phyloP scores from a whole-genome alignment of 2,113 vertebrate genomes.

The Reinhardtius hippoglossoides region DNA sequence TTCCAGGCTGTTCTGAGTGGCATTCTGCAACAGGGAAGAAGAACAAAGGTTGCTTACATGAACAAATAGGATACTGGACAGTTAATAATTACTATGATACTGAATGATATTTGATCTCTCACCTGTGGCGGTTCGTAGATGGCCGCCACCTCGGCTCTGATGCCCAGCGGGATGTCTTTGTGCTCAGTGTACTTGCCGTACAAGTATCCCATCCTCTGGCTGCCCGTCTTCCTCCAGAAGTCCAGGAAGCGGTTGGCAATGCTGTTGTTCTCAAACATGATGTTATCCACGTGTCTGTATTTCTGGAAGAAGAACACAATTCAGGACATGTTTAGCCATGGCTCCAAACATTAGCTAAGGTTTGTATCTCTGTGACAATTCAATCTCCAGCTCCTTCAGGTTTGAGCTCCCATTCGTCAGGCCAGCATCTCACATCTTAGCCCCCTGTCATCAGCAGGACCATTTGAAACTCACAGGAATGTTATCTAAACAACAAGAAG shows the following conservation, averaged over 20 bases:
- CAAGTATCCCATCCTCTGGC: conserved; percentile 93
- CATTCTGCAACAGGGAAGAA: conserved; percentile 82
- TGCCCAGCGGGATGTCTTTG: conserved; percentile 96
- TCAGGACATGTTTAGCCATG: neutral
- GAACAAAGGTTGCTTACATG: neutral
- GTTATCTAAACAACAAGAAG: neutral
- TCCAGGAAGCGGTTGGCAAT: conserved; percentile 98
- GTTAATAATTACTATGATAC: too few species aligned
- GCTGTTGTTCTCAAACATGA: conserved; percentile 99
- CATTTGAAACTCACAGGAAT: neutral
- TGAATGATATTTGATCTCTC: conserved; percentile 1
- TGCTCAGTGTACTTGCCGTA: conserved; percentile 97
- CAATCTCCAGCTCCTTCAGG: too few species aligned
- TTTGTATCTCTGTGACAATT: too few species aligned
- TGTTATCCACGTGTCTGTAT: conserved; percentile 99
- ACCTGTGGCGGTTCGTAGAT: conserved; percentile 99
- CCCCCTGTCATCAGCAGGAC: too few species aligned
- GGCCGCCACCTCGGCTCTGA: conserved; percentile 95
- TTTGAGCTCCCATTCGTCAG: too few species aligned
- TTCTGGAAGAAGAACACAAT: conserved; percentile 82
- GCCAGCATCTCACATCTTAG: too few species aligned
- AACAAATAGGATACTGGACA: neutral
- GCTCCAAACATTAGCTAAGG: too few species aligned
- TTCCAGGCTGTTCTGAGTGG: conserved; percentile 95
- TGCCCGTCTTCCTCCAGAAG: conserved; percentile 98